Conservation (phyloP, 2,113 vertebrate genomes). For the Salvelinus fontinalis region DNA sequence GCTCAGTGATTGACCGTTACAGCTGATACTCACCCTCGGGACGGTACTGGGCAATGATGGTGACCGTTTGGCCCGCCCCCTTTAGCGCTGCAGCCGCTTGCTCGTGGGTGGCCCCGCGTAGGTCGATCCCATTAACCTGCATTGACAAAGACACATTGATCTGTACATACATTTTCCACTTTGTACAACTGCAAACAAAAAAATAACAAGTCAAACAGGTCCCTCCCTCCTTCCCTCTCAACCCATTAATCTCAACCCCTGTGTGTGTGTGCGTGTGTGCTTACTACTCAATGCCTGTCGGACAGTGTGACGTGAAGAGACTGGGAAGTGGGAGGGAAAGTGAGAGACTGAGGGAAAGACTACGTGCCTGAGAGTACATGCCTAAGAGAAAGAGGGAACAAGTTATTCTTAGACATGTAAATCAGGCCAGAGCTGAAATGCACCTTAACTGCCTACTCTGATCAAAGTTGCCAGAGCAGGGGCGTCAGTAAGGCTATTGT, state of each 20-base stretch:
- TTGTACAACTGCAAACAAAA: not conserved
- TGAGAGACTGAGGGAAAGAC: not conserved
- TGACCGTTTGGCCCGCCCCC: slow-evolving; percentile 93
- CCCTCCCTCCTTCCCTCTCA: no score
- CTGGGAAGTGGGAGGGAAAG: not conserved
- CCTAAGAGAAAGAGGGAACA: slow-evolving; percentile 1
- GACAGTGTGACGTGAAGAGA: not conserved
- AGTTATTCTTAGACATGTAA: slow-evolving; percentile 64
- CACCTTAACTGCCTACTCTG: slow-evolving; percentile 28
- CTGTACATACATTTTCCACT: not conserved
- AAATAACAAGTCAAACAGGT: no score
- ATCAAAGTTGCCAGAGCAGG: slow-evolving; percentile 19
- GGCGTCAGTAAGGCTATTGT: not conserved
- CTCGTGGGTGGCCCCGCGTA: slow-evolving; percentile 92
- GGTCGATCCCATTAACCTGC: slow-evolving; percentile 94
- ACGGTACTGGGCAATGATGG: slow-evolving; percentile 93
- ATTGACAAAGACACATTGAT: slow-evolving; percentile 9
- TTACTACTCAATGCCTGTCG: not conserved
- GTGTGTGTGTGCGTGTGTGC: not conserved
- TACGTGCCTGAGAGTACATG: not conserved
- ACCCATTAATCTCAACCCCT: not conserved
- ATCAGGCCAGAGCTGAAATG: slow-evolving; percentile 51
- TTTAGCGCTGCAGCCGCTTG: slow-evolving; percentile 93
- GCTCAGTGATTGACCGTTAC: not conserved
- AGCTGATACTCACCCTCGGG: slow-evolving; percentile 86